phyloP scores from a whole-genome alignment of 2,113 vertebrate species.

The Brachionichthys hirsutus region DNA sequence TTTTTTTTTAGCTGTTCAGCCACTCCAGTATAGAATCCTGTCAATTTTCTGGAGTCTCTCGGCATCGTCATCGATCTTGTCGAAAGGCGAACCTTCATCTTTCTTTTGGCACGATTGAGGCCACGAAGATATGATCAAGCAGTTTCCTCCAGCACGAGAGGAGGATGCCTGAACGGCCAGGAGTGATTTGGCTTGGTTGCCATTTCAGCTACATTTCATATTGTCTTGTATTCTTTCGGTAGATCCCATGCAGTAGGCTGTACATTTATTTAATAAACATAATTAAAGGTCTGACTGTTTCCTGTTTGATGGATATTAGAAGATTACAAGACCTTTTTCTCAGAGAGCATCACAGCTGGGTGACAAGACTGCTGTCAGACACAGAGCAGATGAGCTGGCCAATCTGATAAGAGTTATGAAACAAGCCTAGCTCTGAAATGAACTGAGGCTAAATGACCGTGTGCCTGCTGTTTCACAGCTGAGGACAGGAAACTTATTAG shows the following conservation, averaged over 20 bases:
- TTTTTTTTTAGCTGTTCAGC: conserved; percentile 51
- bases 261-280: not conserved
- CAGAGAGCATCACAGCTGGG: not conserved
- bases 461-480: conserved; percentile 5
- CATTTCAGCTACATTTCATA: too few relatives aligned
- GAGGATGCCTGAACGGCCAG: too few relatives aligned
- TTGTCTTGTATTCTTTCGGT: not conserved
- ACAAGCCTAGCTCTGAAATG: conserved; percentile 33
- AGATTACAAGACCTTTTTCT: conserved; percentile 5
- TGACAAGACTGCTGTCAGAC: conserved; percentile 5
- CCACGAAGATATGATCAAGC: conserved; percentile 15
- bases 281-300: not conserved
- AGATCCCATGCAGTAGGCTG: not conserved
- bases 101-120: conserved; percentile 13
- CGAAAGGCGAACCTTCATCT: conserved; percentile 14
- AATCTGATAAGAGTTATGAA: conserved; percentile 50
- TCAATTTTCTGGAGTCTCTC: conserved; percentile 48
- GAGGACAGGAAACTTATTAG: conserved; percentile 1
- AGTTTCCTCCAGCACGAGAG: not conserved
- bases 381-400: conserved; percentile 6
- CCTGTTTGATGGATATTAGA: conserved; percentile 16
- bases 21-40: conserved; percentile 31
- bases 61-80: conserved; percentile 34
- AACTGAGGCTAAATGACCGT: conserved; percentile 35
- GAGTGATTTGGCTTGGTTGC: too few relatives aligned